phyloP scores from a whole-genome alignment of 2,113 vertebrate species.

The Vidua chalybeata region DNA sequence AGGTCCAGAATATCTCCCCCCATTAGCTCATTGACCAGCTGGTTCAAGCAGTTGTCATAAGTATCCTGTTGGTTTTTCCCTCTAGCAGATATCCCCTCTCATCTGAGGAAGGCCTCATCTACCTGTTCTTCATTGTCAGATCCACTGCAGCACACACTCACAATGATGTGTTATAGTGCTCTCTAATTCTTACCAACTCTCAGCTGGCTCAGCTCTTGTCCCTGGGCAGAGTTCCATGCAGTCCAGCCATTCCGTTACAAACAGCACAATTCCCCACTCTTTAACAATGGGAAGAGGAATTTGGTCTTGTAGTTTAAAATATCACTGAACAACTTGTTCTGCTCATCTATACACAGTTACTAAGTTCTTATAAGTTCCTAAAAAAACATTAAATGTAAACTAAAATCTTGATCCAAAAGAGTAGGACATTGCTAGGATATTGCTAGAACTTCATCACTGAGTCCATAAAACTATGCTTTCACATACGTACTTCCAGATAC shows the following conservation, averaged over 20 bases:
- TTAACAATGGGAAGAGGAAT: not conserved
- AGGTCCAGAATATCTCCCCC: not conserved
- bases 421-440: not conserved
- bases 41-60: not conserved
- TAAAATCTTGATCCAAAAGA: not conserved
- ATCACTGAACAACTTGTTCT: not conserved
- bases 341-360: not conserved
- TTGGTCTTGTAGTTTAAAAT: not conserved
- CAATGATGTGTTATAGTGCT: fast-evolving
- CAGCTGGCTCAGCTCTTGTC: not conserved
- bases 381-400: not conserved
- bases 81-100: not conserved
- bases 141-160: not conserved
- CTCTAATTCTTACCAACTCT: not conserved
- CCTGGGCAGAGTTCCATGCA: not conserved
- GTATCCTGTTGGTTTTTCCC: not conserved
- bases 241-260: not conserved
- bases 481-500: not conserved
- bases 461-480: not conserved
- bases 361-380: not conserved
- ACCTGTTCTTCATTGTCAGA: not conserved
- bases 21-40: not conserved
- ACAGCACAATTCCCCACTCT: not conserved
- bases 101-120: not conserved
- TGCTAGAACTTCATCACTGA: not conserved